Conservation (phyloP, 2,888 invertebrate species). For the Gandaritis pyraliata region DNA sequence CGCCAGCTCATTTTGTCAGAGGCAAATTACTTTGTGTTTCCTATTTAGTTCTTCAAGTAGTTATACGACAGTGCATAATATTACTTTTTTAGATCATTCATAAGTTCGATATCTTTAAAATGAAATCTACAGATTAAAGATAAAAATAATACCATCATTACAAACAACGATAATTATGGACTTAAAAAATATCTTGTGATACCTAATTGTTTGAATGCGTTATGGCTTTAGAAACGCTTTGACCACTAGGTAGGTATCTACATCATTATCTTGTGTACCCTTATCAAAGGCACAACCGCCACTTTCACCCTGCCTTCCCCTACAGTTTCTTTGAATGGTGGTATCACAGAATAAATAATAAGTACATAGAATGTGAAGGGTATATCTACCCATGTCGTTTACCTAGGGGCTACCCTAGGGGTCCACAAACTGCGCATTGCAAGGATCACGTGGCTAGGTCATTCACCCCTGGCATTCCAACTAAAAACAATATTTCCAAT, state of each 20-base stretch:
- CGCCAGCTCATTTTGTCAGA: not conserved
- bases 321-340: constrained; percentile 30
- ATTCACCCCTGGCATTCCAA: constrained; percentile 59
- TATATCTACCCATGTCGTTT: constrained; percentile 1
- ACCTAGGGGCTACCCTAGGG: constrained; percentile 55
- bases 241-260: not conserved
- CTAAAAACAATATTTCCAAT: constrained; percentile 20
- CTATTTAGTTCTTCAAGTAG: no score
- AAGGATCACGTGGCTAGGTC: constrained; percentile 75
- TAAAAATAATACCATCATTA: no score
- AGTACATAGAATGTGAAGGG: not conserved
- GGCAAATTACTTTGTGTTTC: no score
- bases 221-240: constrained; percentile 1
- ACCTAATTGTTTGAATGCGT: not conserved
- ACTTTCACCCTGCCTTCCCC: constrained; percentile 49
- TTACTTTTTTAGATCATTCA: no score
- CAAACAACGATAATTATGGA: no score
- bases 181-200: no score
- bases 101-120: no score
- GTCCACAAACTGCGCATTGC: constrained; percentile 79
- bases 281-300: constrained; percentile 19
- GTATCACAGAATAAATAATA: constrained; percentile 19
- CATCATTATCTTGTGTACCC: not conserved
- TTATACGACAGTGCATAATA: no score
- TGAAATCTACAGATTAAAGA: no score